Evolutionary conservation across 2,888 invertebrate genomes (phyloP), one percentile per base, ranked within the genome.

Genomic region (Patella pellucida): DNA sequence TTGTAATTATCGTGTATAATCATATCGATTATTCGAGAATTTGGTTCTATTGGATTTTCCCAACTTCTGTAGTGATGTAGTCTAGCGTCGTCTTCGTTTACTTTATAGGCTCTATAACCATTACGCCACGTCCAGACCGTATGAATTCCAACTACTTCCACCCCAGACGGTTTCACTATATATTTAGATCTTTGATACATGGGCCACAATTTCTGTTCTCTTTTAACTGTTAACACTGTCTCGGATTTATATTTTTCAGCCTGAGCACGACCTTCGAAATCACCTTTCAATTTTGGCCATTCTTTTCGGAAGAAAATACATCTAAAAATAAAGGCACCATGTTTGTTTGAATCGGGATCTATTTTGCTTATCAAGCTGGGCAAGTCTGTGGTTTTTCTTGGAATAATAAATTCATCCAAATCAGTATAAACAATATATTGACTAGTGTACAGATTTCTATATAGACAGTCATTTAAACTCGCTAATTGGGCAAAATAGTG

Each of bases 341-440:
- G 15, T 7, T 69, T 67, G 16, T 54, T 51, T 11, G 77, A 71
- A 11, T 77, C 68, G 11, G 27, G 67, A 7, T 68, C n/a, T 15
- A 71, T 14, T 51, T 50, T 23, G 12, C 31, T 14, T 2, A 84
- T 23, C 82, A 88, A 73, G 11, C 81, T 79, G 0, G 54, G n/a
- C 88, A 88, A 87, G 23, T 78, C 81, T n/a, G 62, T 27, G 50
- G 76, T 71, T 16, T 77, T 69, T 56, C 78, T 78, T 1, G 90
- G 90, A 41, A 90, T 84, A 62, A 90, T 85, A 73, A 89, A 88
- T 78, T 90, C 90, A 75, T 90, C 90, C 14, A 90, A 69, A 78
- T 90, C 90, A 62, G 85, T 76, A 77, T 85, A 88, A 9, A 87
- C 88, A n/a, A 89, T 70, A 76, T 84, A 88, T 51, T 85, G 76